Percentiles rank a stretch among this genome's conserved stretches.
Conservation (phyloP, 92 coral and sea anemone species). For the Palythoa grandiflora region DNA sequence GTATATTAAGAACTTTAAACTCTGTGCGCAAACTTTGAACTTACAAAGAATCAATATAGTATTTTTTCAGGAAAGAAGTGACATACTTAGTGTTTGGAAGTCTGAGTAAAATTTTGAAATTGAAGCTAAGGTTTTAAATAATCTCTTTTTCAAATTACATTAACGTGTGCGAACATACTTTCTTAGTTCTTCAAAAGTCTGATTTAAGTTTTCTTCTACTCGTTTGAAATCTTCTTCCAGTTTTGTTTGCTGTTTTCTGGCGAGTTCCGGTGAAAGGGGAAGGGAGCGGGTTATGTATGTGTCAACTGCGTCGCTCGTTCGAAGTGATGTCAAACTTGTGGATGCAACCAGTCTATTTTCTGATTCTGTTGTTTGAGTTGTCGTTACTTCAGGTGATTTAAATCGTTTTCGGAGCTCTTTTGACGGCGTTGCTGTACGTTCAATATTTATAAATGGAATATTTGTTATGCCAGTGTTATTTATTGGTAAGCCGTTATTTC, state of each 20-base stretch:
- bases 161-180: constrained; percentile 62
- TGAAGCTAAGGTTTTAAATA: background rate
- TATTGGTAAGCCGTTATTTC: background rate
- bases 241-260: constrained; percentile 71
- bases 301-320: constrained; percentile 25
- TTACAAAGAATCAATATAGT: too few relatives aligned
- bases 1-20: too few relatives aligned
- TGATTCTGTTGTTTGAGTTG: background rate
- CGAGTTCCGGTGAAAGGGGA: constrained; percentile 54
- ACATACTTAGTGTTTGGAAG: too few relatives aligned
- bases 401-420: background rate
- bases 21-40: too few relatives aligned
- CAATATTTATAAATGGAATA: constrained; percentile 30
- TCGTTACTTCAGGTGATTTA: background rate
- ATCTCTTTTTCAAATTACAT: background rate
- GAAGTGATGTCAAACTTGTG: constrained; percentile 26
- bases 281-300: constrained; percentile 35
- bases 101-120: too few relatives aligned
- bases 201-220: constrained; percentile 72
- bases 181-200: constrained; percentile 69
- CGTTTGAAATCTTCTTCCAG: constrained; percentile 76
- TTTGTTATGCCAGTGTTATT: background rate
- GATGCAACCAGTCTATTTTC: constrained; percentile 5
- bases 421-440: constrained; percentile 23
- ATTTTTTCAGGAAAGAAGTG: too few relatives aligned